Percentiles rank a stretch among this genome's conserved stretches.
Conservation (phyloP, 2,113 vertebrate species). For the Cyanocitta stelleri region DNA sequence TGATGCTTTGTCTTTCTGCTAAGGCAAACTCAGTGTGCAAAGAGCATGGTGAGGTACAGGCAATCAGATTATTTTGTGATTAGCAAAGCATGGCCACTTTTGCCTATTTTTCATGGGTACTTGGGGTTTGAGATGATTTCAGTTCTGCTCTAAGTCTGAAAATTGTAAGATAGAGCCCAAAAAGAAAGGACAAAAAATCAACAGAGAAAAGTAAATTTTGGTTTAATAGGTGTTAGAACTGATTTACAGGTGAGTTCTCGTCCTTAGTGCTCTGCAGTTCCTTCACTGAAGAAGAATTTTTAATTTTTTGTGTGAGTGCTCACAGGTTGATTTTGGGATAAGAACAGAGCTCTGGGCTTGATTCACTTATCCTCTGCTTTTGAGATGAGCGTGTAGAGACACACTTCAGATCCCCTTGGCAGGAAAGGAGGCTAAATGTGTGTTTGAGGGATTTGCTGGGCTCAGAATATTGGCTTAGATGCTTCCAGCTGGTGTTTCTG, state of each 20-base stretch:
- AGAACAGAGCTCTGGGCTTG: background rate
- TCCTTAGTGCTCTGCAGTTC: background rate
- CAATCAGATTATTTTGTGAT: background rate
- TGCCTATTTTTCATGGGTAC: background rate
- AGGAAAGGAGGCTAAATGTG: background rate
- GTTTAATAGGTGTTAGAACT: background rate
- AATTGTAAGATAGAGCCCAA: background rate
- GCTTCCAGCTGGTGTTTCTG: background rate
- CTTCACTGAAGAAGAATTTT: background rate
- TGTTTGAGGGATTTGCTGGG: background rate
- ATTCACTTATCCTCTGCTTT: background rate
- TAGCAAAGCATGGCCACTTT: background rate
- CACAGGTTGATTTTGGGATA: background rate
- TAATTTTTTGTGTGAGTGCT: background rate
- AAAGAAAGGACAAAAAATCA: background rate
- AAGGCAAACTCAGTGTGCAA: background rate
- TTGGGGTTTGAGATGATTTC: background rate
- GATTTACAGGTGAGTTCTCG: background rate
- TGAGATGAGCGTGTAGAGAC: background rate
- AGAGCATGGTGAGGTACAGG: background rate
- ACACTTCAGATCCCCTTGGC: background rate
- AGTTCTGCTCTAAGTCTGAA: background rate
- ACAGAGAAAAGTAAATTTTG: background rate
- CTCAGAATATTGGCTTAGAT: background rate
- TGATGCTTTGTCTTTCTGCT: background rate